Evolutionary conservation across 2,888 invertebrate genomes (phyloP).

Genomic region (Myopa testacea): DNA sequence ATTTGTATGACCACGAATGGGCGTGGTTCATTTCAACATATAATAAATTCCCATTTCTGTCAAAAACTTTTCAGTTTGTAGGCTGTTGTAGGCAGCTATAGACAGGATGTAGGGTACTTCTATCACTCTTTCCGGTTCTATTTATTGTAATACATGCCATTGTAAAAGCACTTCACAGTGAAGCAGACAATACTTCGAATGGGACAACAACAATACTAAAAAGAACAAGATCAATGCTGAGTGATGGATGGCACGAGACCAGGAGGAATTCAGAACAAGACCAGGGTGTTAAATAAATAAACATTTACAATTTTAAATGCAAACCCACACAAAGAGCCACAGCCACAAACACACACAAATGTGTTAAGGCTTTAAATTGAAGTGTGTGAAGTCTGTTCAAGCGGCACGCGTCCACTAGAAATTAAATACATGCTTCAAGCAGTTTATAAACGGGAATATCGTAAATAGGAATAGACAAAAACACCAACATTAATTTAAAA

Average conservation of each 20-base stretch:
- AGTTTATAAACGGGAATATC: no score
- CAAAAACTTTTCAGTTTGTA: no score
- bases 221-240: constrained; percentile 5
- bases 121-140: no score
- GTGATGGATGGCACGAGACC: constrained; percentile 40
- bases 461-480: no score
- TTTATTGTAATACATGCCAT: neutral
- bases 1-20: no score
- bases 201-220: constrained; percentile 14
- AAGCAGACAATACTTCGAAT: neutral
- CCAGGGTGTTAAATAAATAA: constrained; percentile 19
- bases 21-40: no score
- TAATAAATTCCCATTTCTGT: no score
- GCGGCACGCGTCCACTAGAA: neutral
- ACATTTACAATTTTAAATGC: neutral
- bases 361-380: neutral
- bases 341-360: neutral
- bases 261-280: constrained; percentile 9
- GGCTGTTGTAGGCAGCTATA: no score
- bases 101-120: no score
- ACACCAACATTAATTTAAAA: no score
- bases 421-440: neutral
- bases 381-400: neutral
- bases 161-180: neutral
- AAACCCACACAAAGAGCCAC: neutral